Evolutionary conservation across 1,140 invertebrate species (phyloP), one percentile per base, ranked within the genome.

Genomic region (Drosophila littoralis): DNA sequence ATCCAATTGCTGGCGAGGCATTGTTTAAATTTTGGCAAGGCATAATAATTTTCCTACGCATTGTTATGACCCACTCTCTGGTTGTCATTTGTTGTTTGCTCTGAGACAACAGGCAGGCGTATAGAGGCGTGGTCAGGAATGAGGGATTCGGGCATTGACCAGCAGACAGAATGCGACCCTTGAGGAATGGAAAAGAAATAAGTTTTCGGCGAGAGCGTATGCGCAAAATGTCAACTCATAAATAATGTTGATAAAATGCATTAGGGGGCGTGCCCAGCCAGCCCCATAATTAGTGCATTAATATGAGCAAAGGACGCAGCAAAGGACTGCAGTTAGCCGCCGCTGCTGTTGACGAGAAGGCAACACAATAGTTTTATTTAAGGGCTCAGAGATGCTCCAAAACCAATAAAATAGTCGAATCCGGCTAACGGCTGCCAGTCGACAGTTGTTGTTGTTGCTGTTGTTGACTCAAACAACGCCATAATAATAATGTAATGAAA

Each of bases 401-500:
- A 68, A 73, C 71, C 82, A 79, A 86, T 88, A 86, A 86, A 83
- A 79, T 71, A 61, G 60, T 79, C 74, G 68, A 83, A 79, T 79
- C 76, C 64, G 51, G 57, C 78, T 66, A 81, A 78, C 68, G 50
- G 51, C 55, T 58, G 32, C 42, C 77, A 78, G 45, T 46, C 32
- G 52, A 46, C 58, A 46, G 13, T 67, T 55, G 52, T 51, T 59
- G 42, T 36, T 52, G 36, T 52, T 43, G 46, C 52, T 51, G 65
- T 32, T 42, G 50, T 52, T 86, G 82, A 82, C 79, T 79, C 83
- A 88, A 86, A 88, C 83, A 86, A 88, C 79, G 83, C 83, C 68
- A 88, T 88, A 86, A 86, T 86, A 86, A 86, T 86, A 86, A 86
- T 86, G 79, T 86, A 86, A 86, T 86, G 82, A 86, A 86, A 86